Base-by-base conservation (phyloP, 2,888 invertebrate species). In the Hypercompe scribonia region DNA sequence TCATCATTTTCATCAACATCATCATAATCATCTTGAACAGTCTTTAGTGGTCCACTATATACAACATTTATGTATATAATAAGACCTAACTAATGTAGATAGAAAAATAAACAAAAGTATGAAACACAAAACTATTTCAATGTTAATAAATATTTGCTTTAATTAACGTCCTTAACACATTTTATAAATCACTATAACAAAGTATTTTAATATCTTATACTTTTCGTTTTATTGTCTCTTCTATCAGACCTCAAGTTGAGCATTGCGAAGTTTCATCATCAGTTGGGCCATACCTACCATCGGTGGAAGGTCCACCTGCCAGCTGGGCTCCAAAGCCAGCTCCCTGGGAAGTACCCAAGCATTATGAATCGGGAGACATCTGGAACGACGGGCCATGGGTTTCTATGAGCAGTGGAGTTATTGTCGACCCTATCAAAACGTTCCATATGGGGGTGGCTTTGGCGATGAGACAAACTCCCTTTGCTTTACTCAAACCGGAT, bases 361-460 rank as follows among this genome's bases (percentile, higher is more conserved):
- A 84, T 54, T 79, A 81, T 76, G 85, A 87, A 39, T 71, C 83
- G 21, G 78, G 77, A 0, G 90, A 90, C 36, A 74, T 86, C 10
- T 89, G 87, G 85, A 84, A 78, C 67, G 87, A 90, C 3, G 78
- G 81, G 3, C 83, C 87, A 24, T 90, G 88, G 87, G 83, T 85
- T 46, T 78, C 87, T 0, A 85, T 91, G 76, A 87, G 88, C 42
- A 91, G 95, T 74, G 97, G 97, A 1, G 96, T 97, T 33, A 92
- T 97, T 2, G 97, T 97, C n/a, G 97, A 97, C 78, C 96, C 97
- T 54, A 97, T 97, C 77, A 96, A 96, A 83, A 97, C 97, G 0
- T 97, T 96, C 77, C 97, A 97, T 8, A 97, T 97, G 97, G 96
- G 96, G 69, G 96, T 96, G 15, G 97, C 97, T 8, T 84, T 97